Evolutionary conservation across 1,140 invertebrate species (phyloP).

Genomic region (Drosophila athabasca): DNA sequence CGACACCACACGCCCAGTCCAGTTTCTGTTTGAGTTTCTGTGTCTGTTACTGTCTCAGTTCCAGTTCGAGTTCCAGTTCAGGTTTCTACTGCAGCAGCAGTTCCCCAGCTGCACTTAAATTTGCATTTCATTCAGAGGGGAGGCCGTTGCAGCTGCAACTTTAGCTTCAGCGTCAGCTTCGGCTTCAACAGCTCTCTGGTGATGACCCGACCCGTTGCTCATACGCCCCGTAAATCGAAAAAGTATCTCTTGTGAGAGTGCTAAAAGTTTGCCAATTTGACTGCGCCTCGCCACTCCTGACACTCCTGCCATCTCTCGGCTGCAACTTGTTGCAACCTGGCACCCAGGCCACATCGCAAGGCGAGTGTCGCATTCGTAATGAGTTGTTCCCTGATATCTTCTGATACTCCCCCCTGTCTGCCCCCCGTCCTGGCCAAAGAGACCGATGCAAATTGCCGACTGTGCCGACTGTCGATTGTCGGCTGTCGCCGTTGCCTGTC

Average conservation of each 20-base stretch:
- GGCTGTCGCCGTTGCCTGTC: constrained; percentile 26
- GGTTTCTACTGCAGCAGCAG: constrained; percentile 26
- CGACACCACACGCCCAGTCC: constrained; percentile 7
- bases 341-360: constrained; percentile 9
- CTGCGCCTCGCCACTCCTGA: constrained; percentile 2
- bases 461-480: constrained; percentile 20
- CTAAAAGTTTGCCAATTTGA: constrained; percentile 75
- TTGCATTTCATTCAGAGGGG: constrained; percentile 58
- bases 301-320: background rate
- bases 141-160: constrained; percentile 34
- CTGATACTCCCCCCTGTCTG: constrained; percentile 1
- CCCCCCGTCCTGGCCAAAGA: background rate
- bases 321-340: constrained; percentile 56
- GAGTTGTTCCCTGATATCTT: constrained; percentile 39
- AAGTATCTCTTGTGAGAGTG: constrained; percentile 54
- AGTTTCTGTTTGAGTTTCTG: constrained; percentile 18
- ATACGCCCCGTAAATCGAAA: constrained; percentile 63
- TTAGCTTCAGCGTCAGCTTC: constrained; percentile 17
- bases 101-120: constrained; percentile 57
- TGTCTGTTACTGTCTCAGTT: constrained; percentile 19
- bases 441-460: constrained; percentile 49
- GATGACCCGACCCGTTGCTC: constrained; percentile 47
- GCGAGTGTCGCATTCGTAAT: constrained; percentile 69
- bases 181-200: constrained; percentile 13
- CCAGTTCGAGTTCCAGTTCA: constrained; percentile 33